These are phyloP conservation scores for Dolichopus griseipennis DNA, from an alignment of 2,888 invertebrate species.

Conservation along the genomic window DNA sequence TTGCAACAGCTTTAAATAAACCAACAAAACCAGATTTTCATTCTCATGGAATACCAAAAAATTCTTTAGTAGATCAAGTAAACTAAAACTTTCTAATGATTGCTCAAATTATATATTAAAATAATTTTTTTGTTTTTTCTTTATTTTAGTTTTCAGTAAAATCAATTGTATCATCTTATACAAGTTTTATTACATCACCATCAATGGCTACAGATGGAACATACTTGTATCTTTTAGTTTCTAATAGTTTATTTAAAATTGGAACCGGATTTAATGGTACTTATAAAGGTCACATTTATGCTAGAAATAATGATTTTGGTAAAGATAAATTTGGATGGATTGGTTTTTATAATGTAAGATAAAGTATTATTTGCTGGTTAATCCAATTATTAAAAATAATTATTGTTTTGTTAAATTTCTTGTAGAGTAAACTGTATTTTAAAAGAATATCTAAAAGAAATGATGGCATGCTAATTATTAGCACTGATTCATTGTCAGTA, in stretches of 20 bases:
- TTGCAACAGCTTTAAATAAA: slow-evolving; percentile 77
- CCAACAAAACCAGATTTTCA: slow-evolving; percentile 80
- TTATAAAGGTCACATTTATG: slow-evolving; percentile 80
- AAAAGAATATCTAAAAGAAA: slow-evolving; percentile 50
- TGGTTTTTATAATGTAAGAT: slow-evolving; percentile 71
- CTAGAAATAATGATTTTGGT: slow-evolving; percentile 74
- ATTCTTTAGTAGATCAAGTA: slow-evolving; percentile 58
- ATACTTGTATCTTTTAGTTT: slow-evolving; percentile 77
- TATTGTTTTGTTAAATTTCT: slow-evolving; percentile 30
- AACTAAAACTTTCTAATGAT: background rate
- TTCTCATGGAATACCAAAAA: slow-evolving; percentile 74
- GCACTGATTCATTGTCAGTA: slow-evolving; percentile 44
- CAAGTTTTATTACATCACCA: slow-evolving; percentile 43
- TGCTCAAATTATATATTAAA: background rate
- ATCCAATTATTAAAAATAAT: slow-evolving; percentile 7
- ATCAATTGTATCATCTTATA: slow-evolving; percentile 44
- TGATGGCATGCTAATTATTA: slow-evolving; percentile 43
- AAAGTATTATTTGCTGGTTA: slow-evolving; percentile 11
- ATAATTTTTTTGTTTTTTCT: slow-evolving; percentile 5
- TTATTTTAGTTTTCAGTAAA: slow-evolving; percentile 34
- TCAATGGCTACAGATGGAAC: slow-evolving; percentile 84
- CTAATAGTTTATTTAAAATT: slow-evolving; percentile 79
- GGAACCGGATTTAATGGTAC: slow-evolving; percentile 94
- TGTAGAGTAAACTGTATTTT: slow-evolving; percentile 70
- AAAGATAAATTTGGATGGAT: slow-evolving; percentile 74